Percentiles rank a stretch among this genome's conserved stretches.
These are phyloP conservation scores for Gnatocerus cornutus DNA, from an alignment of 2,888 invertebrate species.

Conservation along the genomic window DNA sequence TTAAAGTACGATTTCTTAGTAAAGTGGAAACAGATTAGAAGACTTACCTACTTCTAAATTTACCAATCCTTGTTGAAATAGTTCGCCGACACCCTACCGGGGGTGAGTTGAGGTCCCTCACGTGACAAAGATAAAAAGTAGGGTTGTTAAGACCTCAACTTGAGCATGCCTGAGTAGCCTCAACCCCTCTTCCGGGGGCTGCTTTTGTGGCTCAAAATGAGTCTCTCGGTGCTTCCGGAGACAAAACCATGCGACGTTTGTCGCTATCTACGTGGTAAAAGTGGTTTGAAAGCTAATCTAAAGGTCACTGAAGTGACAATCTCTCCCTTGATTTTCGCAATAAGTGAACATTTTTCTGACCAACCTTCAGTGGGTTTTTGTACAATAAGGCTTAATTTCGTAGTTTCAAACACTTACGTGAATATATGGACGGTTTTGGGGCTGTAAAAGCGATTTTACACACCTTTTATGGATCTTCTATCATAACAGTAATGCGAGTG, in stretches of 20 bases:
- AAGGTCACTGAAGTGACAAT: conserved; percentile 55
- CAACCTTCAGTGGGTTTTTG: conserved; percentile 25
- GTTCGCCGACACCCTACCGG: no score
- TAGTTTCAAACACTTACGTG: conserved; percentile 19
- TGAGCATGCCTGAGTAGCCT: background rate
- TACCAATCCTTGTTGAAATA: no score
- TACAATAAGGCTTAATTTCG: conserved; percentile 30
- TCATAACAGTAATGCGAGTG: conserved; percentile 11
- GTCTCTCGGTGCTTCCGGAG: background rate
- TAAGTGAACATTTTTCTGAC: conserved; percentile 32
- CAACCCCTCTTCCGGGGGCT: background rate
- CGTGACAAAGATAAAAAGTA: background rate
- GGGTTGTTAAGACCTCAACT: background rate
- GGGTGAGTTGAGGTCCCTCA: no score
- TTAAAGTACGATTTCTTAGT: no score
- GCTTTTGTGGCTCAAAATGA: background rate
- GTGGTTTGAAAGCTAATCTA: conserved; percentile 20
- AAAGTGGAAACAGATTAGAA: no score
- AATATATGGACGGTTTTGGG: conserved; percentile 8
- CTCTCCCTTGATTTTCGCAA: conserved; percentile 58
- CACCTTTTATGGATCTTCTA: conserved; percentile 55
- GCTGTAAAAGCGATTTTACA: conserved; percentile 43
- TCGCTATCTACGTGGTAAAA: background rate
- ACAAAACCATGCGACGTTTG: background rate
- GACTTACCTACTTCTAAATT: no score